Evolutionary conservation across 2,113 vertebrate genomes (phyloP).

Genomic region (Anoplopoma fimbria): DNA sequence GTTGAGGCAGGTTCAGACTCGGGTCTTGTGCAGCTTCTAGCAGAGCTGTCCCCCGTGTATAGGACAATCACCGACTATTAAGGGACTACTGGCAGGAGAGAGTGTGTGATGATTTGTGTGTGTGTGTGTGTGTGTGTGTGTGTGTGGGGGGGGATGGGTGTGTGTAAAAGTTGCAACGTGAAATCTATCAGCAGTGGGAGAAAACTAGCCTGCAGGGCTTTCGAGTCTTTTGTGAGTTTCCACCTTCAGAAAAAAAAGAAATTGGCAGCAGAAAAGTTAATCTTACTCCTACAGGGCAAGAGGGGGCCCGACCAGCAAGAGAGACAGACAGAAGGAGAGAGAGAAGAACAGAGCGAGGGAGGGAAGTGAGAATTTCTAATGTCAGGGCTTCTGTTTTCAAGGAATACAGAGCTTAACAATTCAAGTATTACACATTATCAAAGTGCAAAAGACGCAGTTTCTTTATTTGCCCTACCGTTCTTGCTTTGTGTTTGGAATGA

Average conservation of each 20-base stretch:
- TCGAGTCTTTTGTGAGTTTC: constrained; percentile 66
- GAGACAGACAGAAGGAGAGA: constrained; percentile 18
- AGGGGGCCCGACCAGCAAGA: constrained; percentile 41
- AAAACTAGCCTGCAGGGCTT: constrained; percentile 59
- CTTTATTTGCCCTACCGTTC: background rate
- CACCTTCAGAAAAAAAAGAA: constrained; percentile 50
- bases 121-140: constrained; percentile 15
- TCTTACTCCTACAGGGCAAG: constrained; percentile 60
- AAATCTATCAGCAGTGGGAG: constrained; percentile 58
- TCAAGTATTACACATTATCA: constrained; percentile 9
- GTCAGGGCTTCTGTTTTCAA: constrained; percentile 29
- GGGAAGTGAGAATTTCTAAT: constrained; percentile 28
- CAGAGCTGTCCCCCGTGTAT: constrained; percentile 36
- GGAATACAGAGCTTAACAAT: constrained; percentile 34
- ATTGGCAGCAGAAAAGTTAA: constrained; percentile 61
- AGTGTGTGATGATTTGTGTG: constrained; percentile 38
- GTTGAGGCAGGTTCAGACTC: constrained; percentile 69
- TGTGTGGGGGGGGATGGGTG: background rate
- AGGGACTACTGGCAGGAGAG: constrained; percentile 26
- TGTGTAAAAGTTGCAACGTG: constrained; percentile 48
- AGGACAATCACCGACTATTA: constrained; percentile 44
- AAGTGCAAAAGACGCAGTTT: background rate
- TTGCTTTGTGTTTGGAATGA: background rate
- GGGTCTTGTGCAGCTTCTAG: constrained; percentile 40
- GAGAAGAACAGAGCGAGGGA: constrained; percentile 25